Evolutionary conservation across 1,140 invertebrate genomes (phyloP).

Genomic region (Halesus radiatus): DNA sequence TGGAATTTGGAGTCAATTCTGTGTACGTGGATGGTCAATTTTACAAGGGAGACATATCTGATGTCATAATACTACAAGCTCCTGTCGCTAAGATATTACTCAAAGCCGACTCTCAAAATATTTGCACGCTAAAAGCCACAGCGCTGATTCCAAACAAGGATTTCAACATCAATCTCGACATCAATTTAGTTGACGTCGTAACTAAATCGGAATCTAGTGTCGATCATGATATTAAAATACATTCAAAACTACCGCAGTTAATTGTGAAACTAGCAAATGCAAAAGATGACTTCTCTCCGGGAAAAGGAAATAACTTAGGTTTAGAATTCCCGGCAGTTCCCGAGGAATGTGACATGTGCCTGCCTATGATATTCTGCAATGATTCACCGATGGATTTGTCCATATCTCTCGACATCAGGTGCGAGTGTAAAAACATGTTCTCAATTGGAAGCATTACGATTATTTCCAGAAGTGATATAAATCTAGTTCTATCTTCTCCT

Average conservation of each 20-base stretch:
- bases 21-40: slow-evolving; percentile 43
- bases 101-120: slow-evolving; percentile 46
- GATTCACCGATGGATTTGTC: slow-evolving; percentile 46
- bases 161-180: slow-evolving; percentile 36
- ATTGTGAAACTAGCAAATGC: slow-evolving; percentile 18
- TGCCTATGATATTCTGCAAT: slow-evolving; percentile 48
- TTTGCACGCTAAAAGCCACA: slow-evolving; percentile 36
- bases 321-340: slow-evolving; percentile 48
- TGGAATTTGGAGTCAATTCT: slow-evolving; percentile 42
- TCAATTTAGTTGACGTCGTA: slow-evolving; percentile 48
- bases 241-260: slow-evolving; percentile 39
- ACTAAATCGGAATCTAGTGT: slow-evolving; percentile 45
- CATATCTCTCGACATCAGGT: slow-evolving; percentile 41
- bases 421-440: slow-evolving; percentile 22
- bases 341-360: slow-evolving; percentile 37
- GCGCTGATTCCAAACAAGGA: slow-evolving; percentile 26
- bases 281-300: not conserved
- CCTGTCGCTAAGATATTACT: slow-evolving; percentile 44
- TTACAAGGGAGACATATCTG: slow-evolving; percentile 26
- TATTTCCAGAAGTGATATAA: slow-evolving; percentile 30
- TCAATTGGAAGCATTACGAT: slow-evolving; percentile 33
- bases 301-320: slow-evolving; percentile 17
- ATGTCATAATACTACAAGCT: slow-evolving; percentile 44
- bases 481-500: slow-evolving; percentile 24
- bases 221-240: slow-evolving; percentile 38